A percentile compares a stretch with the other conserved stretches of the same genome.
Conservation (phyloP, 2,797 vertebrate species). For the Enteromius afrohamiltoni region DNA sequence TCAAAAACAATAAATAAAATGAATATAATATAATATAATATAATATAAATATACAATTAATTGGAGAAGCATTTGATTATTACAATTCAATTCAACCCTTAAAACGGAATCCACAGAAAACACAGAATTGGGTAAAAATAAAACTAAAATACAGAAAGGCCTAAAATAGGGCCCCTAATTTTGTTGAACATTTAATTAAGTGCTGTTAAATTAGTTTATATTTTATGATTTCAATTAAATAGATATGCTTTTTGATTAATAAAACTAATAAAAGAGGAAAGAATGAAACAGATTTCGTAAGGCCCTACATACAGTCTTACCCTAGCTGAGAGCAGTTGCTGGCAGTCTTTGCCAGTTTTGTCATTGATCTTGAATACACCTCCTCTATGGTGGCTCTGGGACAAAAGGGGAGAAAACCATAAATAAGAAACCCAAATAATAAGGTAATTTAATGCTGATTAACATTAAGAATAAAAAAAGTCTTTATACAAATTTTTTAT, state of each 20-base stretch:
- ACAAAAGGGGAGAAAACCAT: conserved; percentile 36
- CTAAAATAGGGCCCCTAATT: too few species aligned
- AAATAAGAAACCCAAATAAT: conserved; percentile 3
- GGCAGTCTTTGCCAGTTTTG: conserved; percentile 94
- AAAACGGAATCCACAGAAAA: background rate
- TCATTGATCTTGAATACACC: conserved; percentile 95
- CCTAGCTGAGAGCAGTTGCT: conserved; percentile 95
- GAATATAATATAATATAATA: too few species aligned
- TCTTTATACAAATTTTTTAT: background rate
- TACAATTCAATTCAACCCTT: background rate
- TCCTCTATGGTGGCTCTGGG: conserved; percentile 93
- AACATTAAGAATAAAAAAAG: background rate
- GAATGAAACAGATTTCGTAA: background rate
- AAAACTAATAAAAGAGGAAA: background rate
- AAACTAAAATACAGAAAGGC: too few species aligned
- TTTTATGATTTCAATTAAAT: background rate
- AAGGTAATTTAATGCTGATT: background rate
- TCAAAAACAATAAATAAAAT: too few species aligned
- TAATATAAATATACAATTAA: too few species aligned
- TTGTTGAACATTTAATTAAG: background rate
- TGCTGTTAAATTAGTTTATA: background rate
- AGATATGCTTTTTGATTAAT: too few species aligned
- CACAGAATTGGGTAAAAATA: background rate
- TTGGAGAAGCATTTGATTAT: too few species aligned
- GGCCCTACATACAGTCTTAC: conserved; percentile 76